Evolutionary conservation across 2,888 invertebrate species (phyloP).

Genomic region (Ischnus inquisitorius): DNA sequence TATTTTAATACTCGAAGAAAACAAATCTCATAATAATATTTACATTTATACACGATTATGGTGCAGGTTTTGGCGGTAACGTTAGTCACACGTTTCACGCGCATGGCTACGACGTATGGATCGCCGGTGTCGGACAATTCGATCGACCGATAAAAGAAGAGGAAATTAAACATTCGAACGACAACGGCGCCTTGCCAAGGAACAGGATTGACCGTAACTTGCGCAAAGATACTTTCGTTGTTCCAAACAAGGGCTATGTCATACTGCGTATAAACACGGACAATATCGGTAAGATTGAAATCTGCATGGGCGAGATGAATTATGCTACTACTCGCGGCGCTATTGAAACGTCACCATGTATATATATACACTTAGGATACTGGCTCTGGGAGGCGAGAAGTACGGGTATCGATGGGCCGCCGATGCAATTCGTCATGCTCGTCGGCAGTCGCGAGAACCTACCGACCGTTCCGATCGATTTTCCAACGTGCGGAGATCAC

Average conservation of each 20-base stretch:
- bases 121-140: conserved; percentile 76
- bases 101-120: conserved; percentile 85
- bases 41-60: too few relatives aligned
- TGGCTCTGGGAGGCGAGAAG: conserved; percentile 80
- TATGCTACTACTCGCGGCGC: too few relatives aligned
- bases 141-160: conserved; percentile 84
- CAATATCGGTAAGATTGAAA: conserved; percentile 74
- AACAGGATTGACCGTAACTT: conserved; percentile 81
- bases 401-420: conserved; percentile 73
- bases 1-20: too few relatives aligned
- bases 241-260: conserved; percentile 88
- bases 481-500: conserved; percentile 78
- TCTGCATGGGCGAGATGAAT: not conserved
- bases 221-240: conserved; percentile 88
- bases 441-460: conserved; percentile 75
- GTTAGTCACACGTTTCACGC: conserved; percentile 88
- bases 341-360: not conserved
- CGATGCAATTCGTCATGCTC: conserved; percentile 78
- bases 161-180: conserved; percentile 84
- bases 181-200: conserved; percentile 84
- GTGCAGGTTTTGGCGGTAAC: conserved; percentile 74
- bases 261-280: conserved; percentile 76
- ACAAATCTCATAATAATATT: too few relatives aligned
- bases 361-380: conserved; percentile 76
- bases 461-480: conserved; percentile 76